Conservation (phyloP, 2,797 vertebrate genomes). For the Holocentrus rufus region DNA sequence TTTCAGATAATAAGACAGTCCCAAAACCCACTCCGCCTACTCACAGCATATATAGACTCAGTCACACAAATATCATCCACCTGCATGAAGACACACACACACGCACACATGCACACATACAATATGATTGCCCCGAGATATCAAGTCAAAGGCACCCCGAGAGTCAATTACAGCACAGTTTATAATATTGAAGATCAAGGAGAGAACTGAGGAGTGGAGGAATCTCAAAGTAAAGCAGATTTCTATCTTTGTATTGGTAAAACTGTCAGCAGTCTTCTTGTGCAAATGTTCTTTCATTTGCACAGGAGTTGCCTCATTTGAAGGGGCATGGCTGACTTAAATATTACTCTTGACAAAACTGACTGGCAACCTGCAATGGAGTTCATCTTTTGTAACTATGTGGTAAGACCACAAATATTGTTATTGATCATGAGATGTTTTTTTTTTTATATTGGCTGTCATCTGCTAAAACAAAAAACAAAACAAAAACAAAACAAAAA, state of each 20-base stretch:
- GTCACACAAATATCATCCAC: slow-evolving; percentile 41
- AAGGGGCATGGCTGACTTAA: neutral
- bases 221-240: slow-evolving; percentile 35
- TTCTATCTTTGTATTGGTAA: slow-evolving; percentile 18
- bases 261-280: slow-evolving; percentile 48
- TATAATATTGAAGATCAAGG: slow-evolving; percentile 35
- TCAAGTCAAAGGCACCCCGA: slow-evolving; percentile 21
- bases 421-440: slow-evolving; percentile 22
- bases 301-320: slow-evolving; percentile 3
- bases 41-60: slow-evolving; percentile 40
- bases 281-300: slow-evolving; percentile 36
- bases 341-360: neutral
- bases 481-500: neutral
- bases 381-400: neutral
- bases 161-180: slow-evolving; percentile 43
- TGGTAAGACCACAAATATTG: neutral
- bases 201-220: slow-evolving; percentile 8
- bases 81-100: slow-evolving; percentile 31
- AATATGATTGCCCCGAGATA: slow-evolving; percentile 44
- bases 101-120: slow-evolving; percentile 23
- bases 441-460: slow-evolving; percentile 19
- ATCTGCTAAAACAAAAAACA: neutral
- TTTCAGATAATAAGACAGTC: slow-evolving; percentile 44
- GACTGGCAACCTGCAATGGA: neutral
- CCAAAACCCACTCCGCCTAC: slow-evolving; percentile 16